A percentile compares a stretch with the other conserved stretches of the same genome.
Conservation (phyloP, 2,888 invertebrate species). For the Arctia plantaginis region DNA sequence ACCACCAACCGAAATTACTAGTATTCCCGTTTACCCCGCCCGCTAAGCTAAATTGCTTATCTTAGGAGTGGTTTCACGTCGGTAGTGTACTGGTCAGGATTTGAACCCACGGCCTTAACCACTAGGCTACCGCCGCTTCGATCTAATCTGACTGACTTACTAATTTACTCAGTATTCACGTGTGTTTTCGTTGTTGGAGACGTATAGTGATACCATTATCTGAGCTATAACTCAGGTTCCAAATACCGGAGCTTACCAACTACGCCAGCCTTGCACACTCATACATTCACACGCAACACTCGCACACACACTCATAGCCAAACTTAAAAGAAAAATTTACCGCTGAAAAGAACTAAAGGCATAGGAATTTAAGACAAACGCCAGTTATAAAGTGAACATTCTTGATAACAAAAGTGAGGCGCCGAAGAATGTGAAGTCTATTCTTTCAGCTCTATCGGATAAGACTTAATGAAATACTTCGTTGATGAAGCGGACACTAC, state of each 20-base stretch:
- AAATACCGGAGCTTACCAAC: background rate
- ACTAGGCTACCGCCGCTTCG: too few species aligned
- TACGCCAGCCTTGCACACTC: background rate
- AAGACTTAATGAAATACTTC: constrained; percentile 85
- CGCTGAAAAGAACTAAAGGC: constrained; percentile 57
- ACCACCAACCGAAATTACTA: too few species aligned
- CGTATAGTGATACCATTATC: background rate
- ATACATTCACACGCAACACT: background rate
- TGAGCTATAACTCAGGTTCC: background rate
- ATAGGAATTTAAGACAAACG: constrained; percentile 69
- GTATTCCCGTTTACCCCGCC: too few species aligned
- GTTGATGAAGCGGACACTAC: constrained; percentile 72
- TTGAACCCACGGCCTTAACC: too few species aligned
- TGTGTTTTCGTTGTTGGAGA: too few species aligned
- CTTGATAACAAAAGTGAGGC: constrained; percentile 80
- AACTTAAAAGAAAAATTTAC: constrained; percentile 6
- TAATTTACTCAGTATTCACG: too few species aligned
- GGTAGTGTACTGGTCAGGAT: too few species aligned
- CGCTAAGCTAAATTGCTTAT: too few species aligned
- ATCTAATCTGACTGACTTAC: too few species aligned
- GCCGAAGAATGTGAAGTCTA: constrained; percentile 78
- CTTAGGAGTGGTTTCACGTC: too few species aligned
- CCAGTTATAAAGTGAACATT: constrained; percentile 81
- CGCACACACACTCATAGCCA: constrained; percentile 1
- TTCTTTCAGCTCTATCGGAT: constrained; percentile 75